Evolutionary conservation across 1,140 invertebrate species (phyloP).

Genomic region (Lordiphosa collinella): DNA sequence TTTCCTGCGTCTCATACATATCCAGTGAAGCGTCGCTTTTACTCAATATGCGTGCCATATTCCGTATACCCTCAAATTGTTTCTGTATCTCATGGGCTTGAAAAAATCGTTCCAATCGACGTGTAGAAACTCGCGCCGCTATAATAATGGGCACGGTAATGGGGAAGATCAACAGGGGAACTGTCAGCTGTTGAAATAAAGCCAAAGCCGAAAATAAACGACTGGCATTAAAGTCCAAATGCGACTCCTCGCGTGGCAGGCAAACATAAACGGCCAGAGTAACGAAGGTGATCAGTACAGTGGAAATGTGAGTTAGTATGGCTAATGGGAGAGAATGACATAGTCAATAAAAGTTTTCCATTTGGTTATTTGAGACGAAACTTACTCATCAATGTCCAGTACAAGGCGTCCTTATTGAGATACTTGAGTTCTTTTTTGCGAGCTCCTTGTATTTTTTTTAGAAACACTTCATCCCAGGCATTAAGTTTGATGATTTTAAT

Average conservation of each 20-base stretch:
- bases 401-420: conserved; percentile 87
- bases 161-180: conserved; percentile 89
- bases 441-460: conserved; percentile 83
- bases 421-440: conserved; percentile 86
- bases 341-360: neutral
- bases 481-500: conserved; percentile 91
- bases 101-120: conserved; percentile 85
- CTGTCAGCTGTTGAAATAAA: conserved; percentile 89
- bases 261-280: conserved; percentile 84
- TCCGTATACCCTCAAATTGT: conserved; percentile 79
- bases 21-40: conserved; percentile 78
- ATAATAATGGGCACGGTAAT: conserved; percentile 89
- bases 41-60: conserved; percentile 77
- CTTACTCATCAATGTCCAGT: conserved; percentile 88
- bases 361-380: neutral
- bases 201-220: conserved; percentile 88
- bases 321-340: conserved; percentile 25
- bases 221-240: conserved; percentile 83
- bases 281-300: conserved; percentile 86
- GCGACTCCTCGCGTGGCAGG: conserved; percentile 22
- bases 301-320: conserved; percentile 85
- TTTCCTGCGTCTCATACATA: conserved; percentile 73
- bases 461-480: conserved; percentile 89
- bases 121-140: conserved; percentile 86
- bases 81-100: conserved; percentile 84